Base-by-base conservation (phyloP, 2,797 vertebrate species). In the Hippoglossus hippoglossus region DNA sequence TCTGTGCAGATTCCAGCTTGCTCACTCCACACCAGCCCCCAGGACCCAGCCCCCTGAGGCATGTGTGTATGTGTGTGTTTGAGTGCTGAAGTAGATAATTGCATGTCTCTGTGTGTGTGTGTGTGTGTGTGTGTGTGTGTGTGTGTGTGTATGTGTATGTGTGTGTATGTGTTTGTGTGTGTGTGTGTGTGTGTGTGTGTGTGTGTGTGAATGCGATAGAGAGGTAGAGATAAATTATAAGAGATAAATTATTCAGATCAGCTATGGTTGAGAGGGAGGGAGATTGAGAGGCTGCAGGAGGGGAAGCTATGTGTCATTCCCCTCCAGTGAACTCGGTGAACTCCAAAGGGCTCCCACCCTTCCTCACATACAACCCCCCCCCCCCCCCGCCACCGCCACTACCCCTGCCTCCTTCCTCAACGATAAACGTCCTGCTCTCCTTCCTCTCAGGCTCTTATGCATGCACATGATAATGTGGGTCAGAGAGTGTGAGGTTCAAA, bases 231-330 rank as follows among this genome's bases (percentile, higher is more conserved):
- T 83, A 91, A 89, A 92, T 91, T 90, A 92, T 89, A 82, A 77
- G 80, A 82, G 79, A 89, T 91, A 78, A 92, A 93, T 91, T 89
- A 92, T 92, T 93, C 83, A 92, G 79, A 76, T 81, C 55, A 19
- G 22, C 75, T 55, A 41, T 47, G 72, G 77, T 47, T 58, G 73
- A 84, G 78, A 52, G 25, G 12, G 57, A 44, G 22, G 4, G 58
- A 74, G 76, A 53, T 63, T 59, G 59, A 71, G 75, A 63, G 77
- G 66, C 66, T 63, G 47, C 19, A 67, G 80, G 83, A 85, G 83
- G 75, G 62, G 77, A 80, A 82, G 78, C 81, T 60, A 64, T 78
- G 82, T 87, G 87, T 91, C 89, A 80, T 71, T 80, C 68, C 80
- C 83, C 68, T 80, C 80, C 55, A 26, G 78, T 91, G 83, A 93